A percentile compares a stretch with the other conserved stretches of the same genome.
Evolutionary conservation across 2,113 vertebrate species (phyloP).

Genomic region (Brachyhypopomus occidentalis): DNA sequence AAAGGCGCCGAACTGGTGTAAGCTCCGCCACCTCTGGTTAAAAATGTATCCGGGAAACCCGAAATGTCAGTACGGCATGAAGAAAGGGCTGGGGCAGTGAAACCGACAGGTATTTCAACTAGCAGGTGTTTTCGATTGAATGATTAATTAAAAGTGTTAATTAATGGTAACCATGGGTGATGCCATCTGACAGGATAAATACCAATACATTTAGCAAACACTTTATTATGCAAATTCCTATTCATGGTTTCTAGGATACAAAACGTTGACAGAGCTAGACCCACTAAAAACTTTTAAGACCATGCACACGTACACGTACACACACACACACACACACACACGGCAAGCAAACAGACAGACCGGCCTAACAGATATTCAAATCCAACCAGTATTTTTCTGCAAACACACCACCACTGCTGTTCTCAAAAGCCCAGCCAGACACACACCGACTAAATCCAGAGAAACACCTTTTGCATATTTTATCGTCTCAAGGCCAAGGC

Average conservation of each 20-base stretch:
- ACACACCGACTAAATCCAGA: not conserved
- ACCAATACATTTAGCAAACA: too few relatives aligned
- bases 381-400: not conserved
- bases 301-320: not conserved
- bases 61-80: not conserved
- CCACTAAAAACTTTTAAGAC: not conserved
- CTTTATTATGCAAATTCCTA: too few relatives aligned
- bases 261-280: too few relatives aligned
- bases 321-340: not conserved
- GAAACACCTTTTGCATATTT: not conserved
- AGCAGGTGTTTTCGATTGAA: not conserved
- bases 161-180: not conserved
- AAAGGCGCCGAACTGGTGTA: too few relatives aligned
- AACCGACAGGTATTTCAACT: not conserved
- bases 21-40: too few relatives aligned
- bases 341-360: too few relatives aligned
- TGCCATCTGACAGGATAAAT: too few relatives aligned
- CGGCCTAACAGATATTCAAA: too few relatives aligned
- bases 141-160: not conserved
- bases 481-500: not conserved
- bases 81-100: not conserved
- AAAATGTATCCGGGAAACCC: too few relatives aligned
- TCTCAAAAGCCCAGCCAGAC: not conserved
- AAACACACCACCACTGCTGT: not conserved
- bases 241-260: too few relatives aligned